These are phyloP conservation scores for Penaeus chinensis DNA, from an alignment of 1,140 invertebrate genomes.

Conservation along the genomic window DNA sequence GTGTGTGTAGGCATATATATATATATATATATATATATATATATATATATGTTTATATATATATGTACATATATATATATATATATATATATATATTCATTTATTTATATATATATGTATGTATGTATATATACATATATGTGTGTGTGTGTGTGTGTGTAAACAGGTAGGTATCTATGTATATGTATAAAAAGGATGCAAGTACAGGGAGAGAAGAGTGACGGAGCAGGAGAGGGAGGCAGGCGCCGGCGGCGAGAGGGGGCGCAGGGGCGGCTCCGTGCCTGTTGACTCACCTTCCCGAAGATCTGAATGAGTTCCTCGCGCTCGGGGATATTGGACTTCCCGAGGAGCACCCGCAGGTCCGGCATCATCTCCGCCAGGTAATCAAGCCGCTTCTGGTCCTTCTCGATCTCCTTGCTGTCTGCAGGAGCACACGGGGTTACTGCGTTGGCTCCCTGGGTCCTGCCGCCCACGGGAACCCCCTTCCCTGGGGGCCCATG, in stretches of 20 bases:
- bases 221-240: no score
- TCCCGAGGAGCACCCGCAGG: slow-evolving; percentile 17
- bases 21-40: slow-evolving; percentile 24
- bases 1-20: background rate
- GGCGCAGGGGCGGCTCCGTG: no score
- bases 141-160: background rate
- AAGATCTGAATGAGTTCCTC: slow-evolving; percentile 30
- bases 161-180: background rate
- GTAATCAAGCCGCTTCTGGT: slow-evolving; percentile 20
- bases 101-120: background rate
- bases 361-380: slow-evolving; percentile 36
- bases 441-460: background rate
- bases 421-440: background rate
- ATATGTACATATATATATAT: no score
- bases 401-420: background rate
- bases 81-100: slow-evolving; percentile 11
- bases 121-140: background rate
- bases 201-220: background rate
- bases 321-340: background rate
- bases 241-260: no score
- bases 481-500: no score
- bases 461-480: no score
- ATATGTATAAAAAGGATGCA: background rate
- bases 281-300: slow-evolving; percentile 31
- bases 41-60: background rate